Conservation (phyloP, 2,797 vertebrate genomes). For the Selene dorsalis region DNA sequence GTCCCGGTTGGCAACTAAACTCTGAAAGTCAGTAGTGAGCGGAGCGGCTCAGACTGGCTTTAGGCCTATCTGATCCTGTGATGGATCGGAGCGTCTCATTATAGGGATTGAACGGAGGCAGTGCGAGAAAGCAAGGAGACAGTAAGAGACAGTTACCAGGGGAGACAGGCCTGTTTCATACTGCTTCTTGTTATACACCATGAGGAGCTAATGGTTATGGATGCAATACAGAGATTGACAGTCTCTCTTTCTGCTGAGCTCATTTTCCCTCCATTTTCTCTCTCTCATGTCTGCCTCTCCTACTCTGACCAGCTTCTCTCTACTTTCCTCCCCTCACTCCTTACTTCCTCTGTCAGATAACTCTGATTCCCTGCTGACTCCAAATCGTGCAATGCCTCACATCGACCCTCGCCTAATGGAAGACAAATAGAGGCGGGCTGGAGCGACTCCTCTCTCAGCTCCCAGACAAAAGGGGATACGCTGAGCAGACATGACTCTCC, state of each 20-base stretch:
- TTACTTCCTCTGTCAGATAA: slow-evolving; percentile 40
- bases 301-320: background rate
- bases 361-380: slow-evolving; percentile 48
- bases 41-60: slow-evolving; percentile 49
- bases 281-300: slow-evolving; percentile 14
- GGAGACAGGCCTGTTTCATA: slow-evolving; percentile 32
- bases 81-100: slow-evolving; percentile 60
- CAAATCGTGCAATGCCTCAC: slow-evolving; percentile 51
- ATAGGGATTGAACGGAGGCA: slow-evolving; percentile 47
- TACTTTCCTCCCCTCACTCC: background rate
- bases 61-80: slow-evolving; percentile 44
- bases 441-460: slow-evolving; percentile 21
- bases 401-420: slow-evolving; percentile 56
- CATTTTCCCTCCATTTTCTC: slow-evolving; percentile 22
- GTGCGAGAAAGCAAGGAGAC: slow-evolving; percentile 24
- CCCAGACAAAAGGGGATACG: slow-evolving; percentile 29
- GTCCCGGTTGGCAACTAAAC: background rate
- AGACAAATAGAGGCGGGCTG: slow-evolving; percentile 46
- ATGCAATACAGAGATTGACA: slow-evolving; percentile 18
- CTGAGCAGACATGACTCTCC: background rate
- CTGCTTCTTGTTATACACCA: slow-evolving; percentile 26
- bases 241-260: slow-evolving; percentile 27
- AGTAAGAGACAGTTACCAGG: slow-evolving; percentile 15
- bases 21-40: slow-evolving; percentile 13
- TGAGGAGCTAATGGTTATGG: slow-evolving; percentile 42